These are phyloP conservation scores for Pipistrellus pipistrellus DNA, from an alignment of 2,797 vertebrate species.

Conservation along the genomic window DNA sequence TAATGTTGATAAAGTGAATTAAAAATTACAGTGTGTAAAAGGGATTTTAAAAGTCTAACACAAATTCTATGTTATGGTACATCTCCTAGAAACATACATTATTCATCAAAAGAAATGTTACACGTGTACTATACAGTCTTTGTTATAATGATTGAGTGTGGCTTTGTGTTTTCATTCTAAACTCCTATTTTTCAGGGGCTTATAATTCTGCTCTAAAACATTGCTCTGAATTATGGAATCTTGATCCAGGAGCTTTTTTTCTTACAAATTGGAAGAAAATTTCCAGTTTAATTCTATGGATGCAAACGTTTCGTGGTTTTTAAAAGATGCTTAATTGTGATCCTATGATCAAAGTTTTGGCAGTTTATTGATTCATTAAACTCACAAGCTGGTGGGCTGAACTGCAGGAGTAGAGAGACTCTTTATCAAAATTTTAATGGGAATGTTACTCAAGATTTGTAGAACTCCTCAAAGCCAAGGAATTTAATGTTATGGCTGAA, in stretches of 20 bases:
- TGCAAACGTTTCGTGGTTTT: slow-evolving; percentile 85
- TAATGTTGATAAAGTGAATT: slow-evolving; percentile 81
- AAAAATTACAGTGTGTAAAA: slow-evolving; percentile 80
- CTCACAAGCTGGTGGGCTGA: slow-evolving; percentile 79
- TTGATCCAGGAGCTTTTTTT: slow-evolving; percentile 85
- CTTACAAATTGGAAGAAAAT: slow-evolving; percentile 77
- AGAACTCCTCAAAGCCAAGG: slow-evolving; percentile 60
- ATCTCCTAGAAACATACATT: slow-evolving; percentile 74
- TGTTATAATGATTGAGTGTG: slow-evolving; percentile 82
- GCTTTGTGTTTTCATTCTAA: slow-evolving; percentile 83
- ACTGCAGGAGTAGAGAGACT: slow-evolving; percentile 17
- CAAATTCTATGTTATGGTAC: slow-evolving; percentile 70
- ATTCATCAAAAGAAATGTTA: slow-evolving; percentile 76
- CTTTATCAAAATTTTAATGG: slow-evolving; percentile 53
- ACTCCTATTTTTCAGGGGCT: slow-evolving; percentile 87
- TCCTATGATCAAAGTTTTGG: slow-evolving; percentile 80
- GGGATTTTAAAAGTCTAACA: slow-evolving; percentile 74
- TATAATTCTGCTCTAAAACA: slow-evolving; percentile 84
- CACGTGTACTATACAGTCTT: slow-evolving; percentile 79
- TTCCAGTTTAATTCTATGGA: slow-evolving; percentile 84
- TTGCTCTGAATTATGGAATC: slow-evolving; percentile 83
- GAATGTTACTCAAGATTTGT: slow-evolving; percentile 52
- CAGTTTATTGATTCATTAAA: slow-evolving; percentile 82
- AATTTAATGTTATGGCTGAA: slow-evolving; percentile 50
- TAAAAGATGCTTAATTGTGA: slow-evolving; percentile 85